Percentiles rank a stretch among this genome's conserved stretches.
Conservation (phyloP, 2,797 vertebrate species). For the Pelodytes ibericus region DNA sequence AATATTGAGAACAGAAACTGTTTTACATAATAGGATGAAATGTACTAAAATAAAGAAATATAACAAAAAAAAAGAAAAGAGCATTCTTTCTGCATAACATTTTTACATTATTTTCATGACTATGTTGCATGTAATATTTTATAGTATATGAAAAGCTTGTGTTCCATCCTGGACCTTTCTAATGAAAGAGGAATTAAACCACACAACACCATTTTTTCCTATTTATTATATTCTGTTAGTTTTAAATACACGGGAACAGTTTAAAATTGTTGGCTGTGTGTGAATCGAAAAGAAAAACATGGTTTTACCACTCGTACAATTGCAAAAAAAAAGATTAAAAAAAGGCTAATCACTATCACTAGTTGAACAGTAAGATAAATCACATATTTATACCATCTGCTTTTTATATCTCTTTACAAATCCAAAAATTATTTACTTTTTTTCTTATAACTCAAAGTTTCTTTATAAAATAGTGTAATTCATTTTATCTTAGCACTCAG, state of each 20-base stretch:
- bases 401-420: constrained; percentile 21
- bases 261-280: constrained; percentile 25
- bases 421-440: not conserved
- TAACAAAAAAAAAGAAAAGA: no score
- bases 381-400: constrained; percentile 53
- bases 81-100: no score
- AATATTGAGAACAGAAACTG: no score
- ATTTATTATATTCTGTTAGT: no score
- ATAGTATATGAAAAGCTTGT: no score
- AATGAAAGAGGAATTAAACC: no score
- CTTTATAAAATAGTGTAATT: not conserved
- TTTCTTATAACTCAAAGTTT: constrained; percentile 7
- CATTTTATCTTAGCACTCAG: not conserved
- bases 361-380: constrained; percentile 48
- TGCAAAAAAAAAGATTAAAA: constrained; percentile 9
- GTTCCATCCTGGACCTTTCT: no score
- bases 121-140: no score
- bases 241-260: constrained; percentile 1
- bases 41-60: no score
- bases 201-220: no score
- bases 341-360: constrained; percentile 47
- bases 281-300: constrained; percentile 33
- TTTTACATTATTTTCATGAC: no score
- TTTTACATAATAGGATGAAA: no score
- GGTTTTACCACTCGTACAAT: constrained; percentile 37